These are phyloP conservation scores for Anoura caudifer DNA, from an alignment of 2,113 vertebrate genomes.

Conservation along the genomic window DNA sequence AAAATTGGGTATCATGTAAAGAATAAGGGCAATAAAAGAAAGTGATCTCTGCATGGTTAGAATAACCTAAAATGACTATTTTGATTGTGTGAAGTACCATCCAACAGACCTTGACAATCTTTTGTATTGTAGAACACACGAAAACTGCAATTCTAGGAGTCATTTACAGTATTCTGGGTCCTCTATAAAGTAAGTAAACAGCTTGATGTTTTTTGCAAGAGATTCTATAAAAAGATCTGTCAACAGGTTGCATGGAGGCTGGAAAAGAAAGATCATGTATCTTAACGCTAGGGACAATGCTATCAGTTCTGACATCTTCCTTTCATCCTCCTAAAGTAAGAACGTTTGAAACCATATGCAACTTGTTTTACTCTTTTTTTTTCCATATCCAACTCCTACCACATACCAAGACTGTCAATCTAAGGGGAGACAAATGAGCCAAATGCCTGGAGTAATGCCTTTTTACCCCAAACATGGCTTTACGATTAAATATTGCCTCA, in stretches of 20 bases:
- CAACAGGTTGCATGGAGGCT: neutral
- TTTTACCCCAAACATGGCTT: neutral
- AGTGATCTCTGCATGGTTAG: neutral
- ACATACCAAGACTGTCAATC: neutral
- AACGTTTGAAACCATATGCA: neutral
- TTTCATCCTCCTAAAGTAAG: neutral
- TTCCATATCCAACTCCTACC: neutral
- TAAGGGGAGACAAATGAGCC: neutral
- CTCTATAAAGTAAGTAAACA: neutral
- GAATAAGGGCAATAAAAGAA: neutral
- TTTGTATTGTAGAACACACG: neutral
- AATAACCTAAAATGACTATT: neutral
- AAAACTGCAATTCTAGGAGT: neutral
- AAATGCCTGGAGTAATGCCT: neutral
- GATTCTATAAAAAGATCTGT: neutral
- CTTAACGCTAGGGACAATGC: neutral
- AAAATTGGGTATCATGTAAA: neutral
- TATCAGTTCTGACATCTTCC: neutral
- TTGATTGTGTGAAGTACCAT: neutral
- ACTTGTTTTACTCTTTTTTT: neutral
- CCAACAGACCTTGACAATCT: neutral
- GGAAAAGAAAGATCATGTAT: neutral
- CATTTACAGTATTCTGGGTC: neutral
- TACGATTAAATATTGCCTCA: neutral
- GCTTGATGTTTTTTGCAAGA: neutral